phyloP scores from a whole-genome alignment of 2,888 invertebrate genomes.

The Lycia hirtaria region DNA sequence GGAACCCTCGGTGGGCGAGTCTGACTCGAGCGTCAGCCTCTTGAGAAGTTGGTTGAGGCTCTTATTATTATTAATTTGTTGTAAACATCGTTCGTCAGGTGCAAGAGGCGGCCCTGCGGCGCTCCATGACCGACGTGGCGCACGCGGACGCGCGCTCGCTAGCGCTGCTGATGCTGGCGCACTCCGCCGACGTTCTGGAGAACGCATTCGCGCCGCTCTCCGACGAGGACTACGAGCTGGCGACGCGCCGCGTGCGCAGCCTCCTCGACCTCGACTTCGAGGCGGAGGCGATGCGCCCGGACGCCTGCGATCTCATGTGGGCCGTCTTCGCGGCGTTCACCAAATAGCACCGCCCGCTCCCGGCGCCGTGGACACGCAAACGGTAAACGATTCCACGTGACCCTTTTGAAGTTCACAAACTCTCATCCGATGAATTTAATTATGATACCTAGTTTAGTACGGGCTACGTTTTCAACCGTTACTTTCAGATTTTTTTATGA shows the following conservation, averaged over 20 bases:
- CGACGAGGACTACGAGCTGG: slow-evolving; percentile 98
- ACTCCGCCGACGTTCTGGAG: slow-evolving; percentile 99
- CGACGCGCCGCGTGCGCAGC: slow-evolving; percentile 98
- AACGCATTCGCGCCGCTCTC: slow-evolving; percentile 99
- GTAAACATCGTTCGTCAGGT: slow-evolving; percentile 88
- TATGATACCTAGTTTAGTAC: slow-evolving; percentile 4
- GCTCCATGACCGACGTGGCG: slow-evolving; percentile 98
- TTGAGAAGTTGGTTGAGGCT: no score
- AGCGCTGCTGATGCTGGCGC: slow-evolving; percentile 97
- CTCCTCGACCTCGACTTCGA: slow-evolving; percentile 98
- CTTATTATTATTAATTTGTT: no score
- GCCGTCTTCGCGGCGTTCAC: slow-evolving; percentile 99
- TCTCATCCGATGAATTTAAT: slow-evolving; percentile 41
- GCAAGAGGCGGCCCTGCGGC: slow-evolving; percentile 97
- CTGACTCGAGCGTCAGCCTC: no score
- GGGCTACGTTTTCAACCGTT: no score
- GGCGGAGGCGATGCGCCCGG: slow-evolving; percentile 96
- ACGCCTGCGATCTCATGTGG: slow-evolving; percentile 98
- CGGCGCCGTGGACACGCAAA: slow-evolving; percentile 44
- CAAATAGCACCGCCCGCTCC: slow-evolving; percentile 88
- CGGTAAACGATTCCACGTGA: slow-evolving; percentile 45
- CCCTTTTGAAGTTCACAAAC: slow-evolving; percentile 43
- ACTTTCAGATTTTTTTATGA: no score
- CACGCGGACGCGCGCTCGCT: slow-evolving; percentile 98
- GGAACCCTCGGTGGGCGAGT: no score